phyloP scores from a whole-genome alignment of 1,140 invertebrate genomes.

The Medauroidea extradentata region DNA sequence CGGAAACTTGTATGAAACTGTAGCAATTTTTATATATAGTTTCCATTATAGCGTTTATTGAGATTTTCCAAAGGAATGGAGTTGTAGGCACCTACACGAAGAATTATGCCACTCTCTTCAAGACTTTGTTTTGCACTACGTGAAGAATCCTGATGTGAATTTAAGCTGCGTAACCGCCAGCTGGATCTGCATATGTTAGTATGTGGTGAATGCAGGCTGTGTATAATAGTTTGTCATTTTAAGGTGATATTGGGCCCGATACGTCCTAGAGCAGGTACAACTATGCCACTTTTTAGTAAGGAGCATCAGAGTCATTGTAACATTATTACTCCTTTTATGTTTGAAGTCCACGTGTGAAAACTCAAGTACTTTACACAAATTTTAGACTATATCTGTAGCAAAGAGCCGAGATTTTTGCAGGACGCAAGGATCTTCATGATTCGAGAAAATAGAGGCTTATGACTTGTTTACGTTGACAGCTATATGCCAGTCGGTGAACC shows the following conservation, averaged over 20 bases:
- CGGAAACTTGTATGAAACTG: too few species aligned
- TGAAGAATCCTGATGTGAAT: not conserved
- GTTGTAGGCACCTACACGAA: too few species aligned
- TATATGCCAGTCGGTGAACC: not conserved
- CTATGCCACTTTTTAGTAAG: not conserved
- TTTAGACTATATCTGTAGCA: not conserved
- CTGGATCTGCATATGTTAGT: slow-evolving; percentile 1
- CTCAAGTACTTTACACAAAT: not conserved
- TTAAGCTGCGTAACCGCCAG: not conserved
- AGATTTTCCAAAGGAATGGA: too few species aligned
- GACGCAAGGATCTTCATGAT: not conserved
- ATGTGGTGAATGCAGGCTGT: not conserved
- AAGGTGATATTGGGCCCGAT: not conserved
- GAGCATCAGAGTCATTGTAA: not conserved
- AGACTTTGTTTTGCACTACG: not conserved
- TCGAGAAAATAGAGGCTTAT: not conserved
- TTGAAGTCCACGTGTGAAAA: not conserved
- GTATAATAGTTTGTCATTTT: too few species aligned
- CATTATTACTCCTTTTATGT: not conserved
- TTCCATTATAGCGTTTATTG: too few species aligned
- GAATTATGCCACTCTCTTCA: not conserved
- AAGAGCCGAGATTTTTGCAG: not conserved
- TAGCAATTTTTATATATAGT: too few species aligned
- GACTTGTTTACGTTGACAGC: not conserved
- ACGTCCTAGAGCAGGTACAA: not conserved